Percentiles rank a stretch among this genome's conserved stretches.
phyloP scores from a whole-genome alignment of 2,797 vertebrate species.

The Premnoplex brunnescens region DNA sequence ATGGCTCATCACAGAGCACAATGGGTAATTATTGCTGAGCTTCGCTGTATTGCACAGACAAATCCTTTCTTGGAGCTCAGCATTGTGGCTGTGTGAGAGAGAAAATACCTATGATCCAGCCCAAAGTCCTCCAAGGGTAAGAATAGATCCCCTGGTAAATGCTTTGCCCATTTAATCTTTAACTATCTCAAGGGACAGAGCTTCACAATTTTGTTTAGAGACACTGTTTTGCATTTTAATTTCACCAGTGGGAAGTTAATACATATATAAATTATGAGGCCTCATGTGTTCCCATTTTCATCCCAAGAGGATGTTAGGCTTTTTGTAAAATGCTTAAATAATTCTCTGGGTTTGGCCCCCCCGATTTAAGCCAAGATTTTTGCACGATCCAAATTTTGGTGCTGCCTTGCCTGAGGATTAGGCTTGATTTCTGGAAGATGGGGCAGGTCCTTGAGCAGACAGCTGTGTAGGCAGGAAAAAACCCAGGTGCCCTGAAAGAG shows the following conservation, averaged over 20 bases:
- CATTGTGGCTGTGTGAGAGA: slow-evolving; percentile 37
- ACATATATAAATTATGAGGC: slow-evolving; percentile 8
- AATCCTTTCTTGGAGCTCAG: slow-evolving; percentile 50
- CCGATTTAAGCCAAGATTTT: neutral
- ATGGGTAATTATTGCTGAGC: slow-evolving; percentile 63
- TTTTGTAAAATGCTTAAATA: neutral
- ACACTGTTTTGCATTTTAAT: slow-evolving; percentile 44
- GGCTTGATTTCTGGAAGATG: neutral
- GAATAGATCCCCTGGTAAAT: neutral
- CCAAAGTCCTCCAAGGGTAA: neutral
- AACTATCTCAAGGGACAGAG: slow-evolving; percentile 10
- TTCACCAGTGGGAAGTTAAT: slow-evolving; percentile 34
- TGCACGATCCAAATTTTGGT: neutral
- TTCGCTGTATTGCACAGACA: slow-evolving; percentile 31
- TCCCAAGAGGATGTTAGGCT: neutral
- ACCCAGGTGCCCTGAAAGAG: neutral
- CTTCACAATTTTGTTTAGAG: slow-evolving; percentile 29
- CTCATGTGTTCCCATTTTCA: neutral
- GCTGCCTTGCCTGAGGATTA: neutral
- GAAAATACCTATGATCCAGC: slow-evolving; percentile 33
- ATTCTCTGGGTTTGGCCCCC: neutral
- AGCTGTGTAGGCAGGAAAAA: neutral
- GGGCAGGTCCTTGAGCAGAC: neutral
- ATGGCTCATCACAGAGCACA: slow-evolving; percentile 55
- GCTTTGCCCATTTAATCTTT: slow-evolving; percentile 41